Evolutionary conservation across 1,140 invertebrate genomes (phyloP).

Genomic region (Papilio xuthus): DNA sequence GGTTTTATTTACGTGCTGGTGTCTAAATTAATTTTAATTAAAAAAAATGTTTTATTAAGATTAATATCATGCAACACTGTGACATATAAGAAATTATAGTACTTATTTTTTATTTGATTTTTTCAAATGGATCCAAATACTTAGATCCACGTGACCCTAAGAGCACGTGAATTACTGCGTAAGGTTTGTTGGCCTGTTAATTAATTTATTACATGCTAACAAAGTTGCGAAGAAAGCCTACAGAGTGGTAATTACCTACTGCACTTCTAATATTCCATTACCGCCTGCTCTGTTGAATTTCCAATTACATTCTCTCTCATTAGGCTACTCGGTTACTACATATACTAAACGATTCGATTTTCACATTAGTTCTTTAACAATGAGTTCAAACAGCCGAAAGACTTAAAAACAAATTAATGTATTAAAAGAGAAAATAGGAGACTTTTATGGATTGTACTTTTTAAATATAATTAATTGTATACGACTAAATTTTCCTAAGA

Average conservation of each 20-base stretch:
- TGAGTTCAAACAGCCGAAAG: not conserved
- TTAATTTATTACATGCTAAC: slow-evolving; percentile 34
- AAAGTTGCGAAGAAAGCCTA: slow-evolving; percentile 27
- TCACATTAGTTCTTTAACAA: not conserved
- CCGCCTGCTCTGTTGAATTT: not conserved
- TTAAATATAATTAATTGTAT: slow-evolving; percentile 5
- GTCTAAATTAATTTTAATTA: not conserved
- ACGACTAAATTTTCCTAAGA: not conserved
- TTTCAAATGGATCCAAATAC: not conserved
- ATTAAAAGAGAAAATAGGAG: no score
- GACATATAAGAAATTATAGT: no score
- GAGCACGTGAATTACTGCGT: not conserved
- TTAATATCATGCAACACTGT: no score
- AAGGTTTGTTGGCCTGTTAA: slow-evolving; percentile 11
- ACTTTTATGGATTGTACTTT: not conserved
- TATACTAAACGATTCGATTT: not conserved
- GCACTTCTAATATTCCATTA: slow-evolving; percentile 23
- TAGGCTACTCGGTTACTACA: not conserved
- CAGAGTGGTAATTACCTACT: slow-evolving; percentile 19
- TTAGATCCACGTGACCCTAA: not conserved
- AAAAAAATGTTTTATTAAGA: no score
- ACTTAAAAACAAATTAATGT: not conserved
- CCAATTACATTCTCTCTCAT: slow-evolving; percentile 4
- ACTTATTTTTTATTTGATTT: not conserved
- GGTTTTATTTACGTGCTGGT: not conserved